Evolutionary conservation across 2,888 invertebrate species (phyloP).

Genomic region (Ceramica pisi): DNA sequence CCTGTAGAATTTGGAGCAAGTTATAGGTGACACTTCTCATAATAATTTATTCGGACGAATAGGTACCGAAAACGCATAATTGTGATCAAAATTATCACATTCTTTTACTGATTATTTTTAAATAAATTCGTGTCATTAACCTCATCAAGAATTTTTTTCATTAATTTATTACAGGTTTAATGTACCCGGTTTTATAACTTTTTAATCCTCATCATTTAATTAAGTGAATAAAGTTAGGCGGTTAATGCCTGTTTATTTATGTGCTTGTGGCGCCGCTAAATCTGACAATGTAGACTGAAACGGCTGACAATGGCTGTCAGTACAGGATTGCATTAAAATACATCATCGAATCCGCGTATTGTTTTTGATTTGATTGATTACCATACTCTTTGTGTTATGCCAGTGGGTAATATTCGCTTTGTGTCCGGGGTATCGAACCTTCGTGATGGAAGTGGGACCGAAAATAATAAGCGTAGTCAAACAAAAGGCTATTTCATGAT

Average conservation of each 20-base stretch:
- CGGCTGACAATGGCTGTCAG: conserved; percentile 33
- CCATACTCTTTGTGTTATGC: conserved; percentile 40
- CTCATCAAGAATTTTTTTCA: background rate
- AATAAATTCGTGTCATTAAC: conserved; percentile 17
- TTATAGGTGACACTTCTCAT: background rate
- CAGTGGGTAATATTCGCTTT: conserved; percentile 22
- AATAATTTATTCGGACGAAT: background rate
- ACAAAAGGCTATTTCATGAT: conserved; percentile 37
- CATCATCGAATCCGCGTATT: conserved; percentile 32
- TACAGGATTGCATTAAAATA: conserved; percentile 38
- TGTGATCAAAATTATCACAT: background rate
- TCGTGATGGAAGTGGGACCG: conserved; percentile 4
- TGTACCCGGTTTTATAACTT: conserved; percentile 16
- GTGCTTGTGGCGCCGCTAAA: conserved; percentile 3
- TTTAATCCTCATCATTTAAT: conserved; percentile 22
- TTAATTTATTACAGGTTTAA: conserved; percentile 29
- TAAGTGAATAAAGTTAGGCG: conserved; percentile 9
- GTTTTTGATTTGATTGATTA: no score
- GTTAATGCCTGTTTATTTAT: conserved; percentile 37
- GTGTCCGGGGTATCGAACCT: conserved; percentile 29
- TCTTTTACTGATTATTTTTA: background rate
- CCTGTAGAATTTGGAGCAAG: background rate
- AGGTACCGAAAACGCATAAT: background rate
- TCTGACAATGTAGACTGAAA: conserved; percentile 11
- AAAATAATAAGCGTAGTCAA: conserved; percentile 23